These are phyloP conservation scores for Pentalonia nigronervosa DNA, from an alignment of 1,140 invertebrate genomes.

Conservation along the genomic window DNA sequence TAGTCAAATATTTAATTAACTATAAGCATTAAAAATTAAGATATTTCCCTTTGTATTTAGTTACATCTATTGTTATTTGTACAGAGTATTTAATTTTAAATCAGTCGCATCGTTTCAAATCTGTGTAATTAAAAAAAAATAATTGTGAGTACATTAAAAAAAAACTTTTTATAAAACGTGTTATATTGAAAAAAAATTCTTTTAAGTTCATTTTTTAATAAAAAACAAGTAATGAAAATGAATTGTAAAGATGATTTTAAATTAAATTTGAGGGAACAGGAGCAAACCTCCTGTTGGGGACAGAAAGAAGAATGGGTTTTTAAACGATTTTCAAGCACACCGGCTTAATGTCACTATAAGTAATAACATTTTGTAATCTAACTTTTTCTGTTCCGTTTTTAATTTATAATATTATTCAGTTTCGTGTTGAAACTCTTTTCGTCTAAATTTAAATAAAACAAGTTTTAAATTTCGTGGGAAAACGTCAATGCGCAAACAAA, in stretches of 20 bases:
- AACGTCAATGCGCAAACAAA: background rate
- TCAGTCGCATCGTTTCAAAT: background rate
- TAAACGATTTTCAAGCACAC: background rate
- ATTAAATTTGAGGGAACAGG: background rate
- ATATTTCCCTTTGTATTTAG: background rate
- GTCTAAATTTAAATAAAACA: background rate
- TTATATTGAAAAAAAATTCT: background rate
- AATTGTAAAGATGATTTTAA: constrained; percentile 8
- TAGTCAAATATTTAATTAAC: background rate
- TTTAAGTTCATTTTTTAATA: background rate
- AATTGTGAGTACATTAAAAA: background rate
- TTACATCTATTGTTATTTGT: background rate
- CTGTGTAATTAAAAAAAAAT: background rate
- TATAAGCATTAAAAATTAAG: background rate
- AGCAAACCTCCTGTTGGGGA: background rate
- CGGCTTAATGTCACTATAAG: background rate
- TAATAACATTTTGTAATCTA: constrained; percentile 18
- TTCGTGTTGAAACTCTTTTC: background rate
- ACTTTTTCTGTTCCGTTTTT: background rate
- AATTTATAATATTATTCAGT: background rate
- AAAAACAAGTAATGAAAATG: background rate
- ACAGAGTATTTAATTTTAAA: background rate
- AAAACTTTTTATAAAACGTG: background rate
- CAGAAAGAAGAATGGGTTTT: constrained; percentile 1
- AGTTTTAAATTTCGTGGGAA: background rate